These are phyloP conservation scores for Centropristis striata DNA, from an alignment of 2,113 vertebrate species.

Conservation along the genomic window DNA sequence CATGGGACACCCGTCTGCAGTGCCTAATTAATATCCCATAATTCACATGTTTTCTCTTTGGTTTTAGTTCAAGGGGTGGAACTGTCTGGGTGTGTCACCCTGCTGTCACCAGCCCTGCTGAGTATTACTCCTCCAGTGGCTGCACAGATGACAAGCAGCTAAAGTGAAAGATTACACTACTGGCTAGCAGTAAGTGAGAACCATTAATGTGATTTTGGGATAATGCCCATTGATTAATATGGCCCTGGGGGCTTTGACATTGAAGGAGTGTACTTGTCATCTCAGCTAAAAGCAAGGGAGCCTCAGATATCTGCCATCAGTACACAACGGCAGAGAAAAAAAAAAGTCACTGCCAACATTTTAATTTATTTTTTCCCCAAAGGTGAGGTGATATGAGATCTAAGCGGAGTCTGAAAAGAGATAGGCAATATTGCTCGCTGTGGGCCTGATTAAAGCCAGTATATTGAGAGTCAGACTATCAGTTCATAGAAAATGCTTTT, in stretches of 20 bases:
- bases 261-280: constrained; percentile 69
- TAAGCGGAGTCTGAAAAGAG: constrained; percentile 37
- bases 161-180: constrained; percentile 65
- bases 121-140: constrained; percentile 37
- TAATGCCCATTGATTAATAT: constrained; percentile 75
- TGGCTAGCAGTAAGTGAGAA: constrained; percentile 57
- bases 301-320: constrained; percentile 62
- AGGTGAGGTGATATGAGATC: constrained; percentile 67
- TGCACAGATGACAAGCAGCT: constrained; percentile 43
- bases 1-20: constrained; percentile 15
- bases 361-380: constrained; percentile 68
- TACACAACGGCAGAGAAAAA: constrained; percentile 23
- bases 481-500: constrained; percentile 56
- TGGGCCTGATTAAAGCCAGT: constrained; percentile 63
- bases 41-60: constrained; percentile 44
- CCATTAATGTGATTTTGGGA: constrained; percentile 75
- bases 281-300: constrained; percentile 43
- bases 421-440: constrained; percentile 57
- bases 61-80: constrained; percentile 38
- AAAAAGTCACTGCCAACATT: constrained; percentile 48
- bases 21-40: constrained; percentile 53
- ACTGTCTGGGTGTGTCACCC: constrained; percentile 28
- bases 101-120: constrained; percentile 4
- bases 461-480: constrained; percentile 53
- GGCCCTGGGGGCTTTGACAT: constrained; percentile 59